These are phyloP conservation scores for Spermophilus dauricus DNA, from an alignment of 2,113 vertebrate genomes.

Conservation along the genomic window DNA sequence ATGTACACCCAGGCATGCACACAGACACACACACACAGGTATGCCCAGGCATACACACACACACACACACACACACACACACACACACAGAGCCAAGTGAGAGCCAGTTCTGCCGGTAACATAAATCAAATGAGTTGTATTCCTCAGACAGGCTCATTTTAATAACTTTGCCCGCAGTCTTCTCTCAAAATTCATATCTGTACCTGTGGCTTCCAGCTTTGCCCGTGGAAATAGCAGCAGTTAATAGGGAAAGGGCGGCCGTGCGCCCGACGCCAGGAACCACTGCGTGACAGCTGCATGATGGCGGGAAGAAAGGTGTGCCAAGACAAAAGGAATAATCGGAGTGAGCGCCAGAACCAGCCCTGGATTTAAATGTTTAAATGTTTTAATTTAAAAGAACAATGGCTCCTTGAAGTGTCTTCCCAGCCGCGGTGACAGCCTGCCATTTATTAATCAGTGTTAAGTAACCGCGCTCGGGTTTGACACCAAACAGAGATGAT, in stretches of 20 bases:
- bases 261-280: conserved; percentile 82
- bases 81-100: background rate
- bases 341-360: conserved; percentile 86
- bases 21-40: background rate
- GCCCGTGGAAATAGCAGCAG: conserved; percentile 81
- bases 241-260: conserved; percentile 84
- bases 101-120: background rate
- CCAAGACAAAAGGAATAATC: conserved; percentile 89
- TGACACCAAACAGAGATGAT: conserved; percentile 83
- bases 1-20: background rate
- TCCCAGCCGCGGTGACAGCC: conserved; percentile 84
- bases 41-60: background rate
- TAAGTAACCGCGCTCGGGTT: conserved; percentile 70
- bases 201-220: conserved; percentile 73
- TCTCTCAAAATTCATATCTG: conserved; percentile 83
- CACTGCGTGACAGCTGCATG: conserved; percentile 85
- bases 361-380: conserved; percentile 89
- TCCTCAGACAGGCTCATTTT: conserved; percentile 66
- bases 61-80: no score
- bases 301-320: conserved; percentile 79
- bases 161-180: conserved; percentile 75
- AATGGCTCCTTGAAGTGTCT: conserved; percentile 86
- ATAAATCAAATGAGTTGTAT: conserved; percentile 56
- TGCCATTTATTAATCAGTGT: conserved; percentile 84
- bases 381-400: conserved; percentile 91